Percentiles rank a stretch among this genome's conserved stretches.
phyloP scores from a whole-genome alignment of 1,140 invertebrate species.

The Anastatus disparis region DNA sequence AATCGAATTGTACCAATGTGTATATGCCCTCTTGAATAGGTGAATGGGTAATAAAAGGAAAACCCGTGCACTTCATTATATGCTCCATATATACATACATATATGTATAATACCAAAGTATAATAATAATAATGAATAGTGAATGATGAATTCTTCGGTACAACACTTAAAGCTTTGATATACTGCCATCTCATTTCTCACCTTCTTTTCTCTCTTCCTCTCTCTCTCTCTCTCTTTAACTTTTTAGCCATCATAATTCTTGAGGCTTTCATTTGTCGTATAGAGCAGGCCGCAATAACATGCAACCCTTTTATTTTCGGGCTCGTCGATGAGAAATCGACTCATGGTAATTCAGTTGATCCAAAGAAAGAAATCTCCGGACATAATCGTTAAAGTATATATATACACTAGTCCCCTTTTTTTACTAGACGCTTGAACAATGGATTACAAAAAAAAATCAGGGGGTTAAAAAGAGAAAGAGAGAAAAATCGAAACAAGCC shows the following conservation, averaged over 20 bases:
- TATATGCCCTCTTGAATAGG: slow-evolving; percentile 17
- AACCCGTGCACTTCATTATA: slow-evolving; percentile 30
- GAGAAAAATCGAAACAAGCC: not conserved
- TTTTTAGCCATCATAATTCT: slow-evolving; percentile 28
- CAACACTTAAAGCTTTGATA: slow-evolving; percentile 15
- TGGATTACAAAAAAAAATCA: slow-evolving; percentile 28
- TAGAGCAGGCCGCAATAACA: not conserved
- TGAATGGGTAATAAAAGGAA: slow-evolving; percentile 29
- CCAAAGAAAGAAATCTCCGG: slow-evolving; percentile 7
- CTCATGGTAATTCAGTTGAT: too few species aligned
- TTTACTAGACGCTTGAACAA: not conserved
- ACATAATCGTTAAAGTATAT: slow-evolving; percentile 46
- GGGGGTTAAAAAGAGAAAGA: slow-evolving; percentile 18
- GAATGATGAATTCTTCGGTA: slow-evolving; percentile 35
- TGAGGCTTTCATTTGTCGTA: slow-evolving; percentile 14
- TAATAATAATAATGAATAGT: slow-evolving; percentile 22
- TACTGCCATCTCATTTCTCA: slow-evolving; percentile 48
- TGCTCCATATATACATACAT: not conserved
- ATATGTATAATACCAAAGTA: too few species aligned
- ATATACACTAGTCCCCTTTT: not conserved
- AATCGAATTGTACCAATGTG: slow-evolving; percentile 14
- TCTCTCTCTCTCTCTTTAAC: slow-evolving; percentile 28
- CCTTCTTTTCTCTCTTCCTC: slow-evolving; percentile 38
- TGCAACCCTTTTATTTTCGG: slow-evolving; percentile 30
- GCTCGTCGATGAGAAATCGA: slow-evolving; percentile 48